Base-by-base conservation (phyloP, 2,888 invertebrate genomes). In the Ophion ellenae region DNA sequence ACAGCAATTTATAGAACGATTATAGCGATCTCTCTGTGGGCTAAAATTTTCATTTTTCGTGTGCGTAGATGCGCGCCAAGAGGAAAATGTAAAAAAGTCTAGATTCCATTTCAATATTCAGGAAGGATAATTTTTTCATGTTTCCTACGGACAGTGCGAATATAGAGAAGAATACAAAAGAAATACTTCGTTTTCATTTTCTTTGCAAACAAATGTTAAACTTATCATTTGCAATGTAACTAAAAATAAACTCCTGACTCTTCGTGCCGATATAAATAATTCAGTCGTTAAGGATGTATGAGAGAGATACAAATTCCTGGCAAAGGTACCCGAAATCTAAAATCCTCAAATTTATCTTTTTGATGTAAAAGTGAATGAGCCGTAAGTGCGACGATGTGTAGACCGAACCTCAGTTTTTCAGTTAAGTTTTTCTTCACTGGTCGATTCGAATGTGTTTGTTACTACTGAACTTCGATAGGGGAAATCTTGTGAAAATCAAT, bases 61-160 rank as follows among this genome's bases (percentile, higher is more conserved):
- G 86, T 77, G 86, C 86, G 85, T 82, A 71, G 78, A 78, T 61
- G 66, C 77, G 81, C 76, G 61, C 47, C 76, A 71, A 75, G 61
- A 53, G 53, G 17, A 14, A 53, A 53, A 53, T 53, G 14, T 14
- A 17, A 17, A 53, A 14, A 53, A 53, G 53, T 4, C 17, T 53
- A 53, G 53, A 53, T 17, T 53, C 5, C 17, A 17, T 53, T 53
- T 53, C 2, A 53, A 17, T 53, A 17, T 53, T 5, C 14, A 53
- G 53, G 53, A 17, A 53, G 53, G 53, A 17, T 4, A 4, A 11
- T 53, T 0, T 53, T 53, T 53, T 53, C 17, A 53, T 4, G 53
- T 53, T 53, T 14, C 2, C 53, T 17, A 17, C 5, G 4, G 53
- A 17, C 53, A 53, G 14, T 53, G 53, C 53, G 14, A 53, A 53